These are phyloP conservation scores for Hirundo rustica DNA, from an alignment of 2,797 vertebrate genomes.

Conservation along the genomic window DNA sequence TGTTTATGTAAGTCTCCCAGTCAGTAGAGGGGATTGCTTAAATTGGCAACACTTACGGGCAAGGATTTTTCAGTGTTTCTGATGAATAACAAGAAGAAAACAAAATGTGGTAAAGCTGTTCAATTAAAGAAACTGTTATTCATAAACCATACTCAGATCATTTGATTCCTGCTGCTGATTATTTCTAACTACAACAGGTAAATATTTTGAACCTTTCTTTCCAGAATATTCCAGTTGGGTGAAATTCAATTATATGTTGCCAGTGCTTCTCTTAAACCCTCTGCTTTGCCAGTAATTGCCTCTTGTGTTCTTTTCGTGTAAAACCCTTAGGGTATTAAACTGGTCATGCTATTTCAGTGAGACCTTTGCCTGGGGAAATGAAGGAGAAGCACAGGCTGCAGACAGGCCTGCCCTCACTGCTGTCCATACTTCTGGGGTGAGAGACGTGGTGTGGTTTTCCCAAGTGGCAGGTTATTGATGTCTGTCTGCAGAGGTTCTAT, in stretches of 20 bases:
- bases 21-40: background rate
- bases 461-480: background rate
- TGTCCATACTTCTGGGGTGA: background rate
- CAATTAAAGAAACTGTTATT: constrained; percentile 7
- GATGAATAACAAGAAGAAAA: constrained; percentile 9
- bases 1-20: constrained; percentile 24
- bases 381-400: background rate
- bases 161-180: background rate
- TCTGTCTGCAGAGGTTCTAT: background rate
- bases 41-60: background rate
- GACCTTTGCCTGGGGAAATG: background rate
- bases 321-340: background rate
- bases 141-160: background rate
- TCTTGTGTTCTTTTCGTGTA: background rate
- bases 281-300: background rate
- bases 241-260: background rate
- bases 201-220: constrained; percentile 40
- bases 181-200: constrained; percentile 16
- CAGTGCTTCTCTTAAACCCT: background rate
- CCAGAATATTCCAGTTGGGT: background rate
- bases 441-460: background rate
- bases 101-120: constrained; percentile 27
- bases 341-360: background rate
- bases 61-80: constrained; percentile 14
- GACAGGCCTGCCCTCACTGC: background rate